Base-by-base conservation (phyloP, 2,113 vertebrate species). In the Larimichthys crocea region DNA sequence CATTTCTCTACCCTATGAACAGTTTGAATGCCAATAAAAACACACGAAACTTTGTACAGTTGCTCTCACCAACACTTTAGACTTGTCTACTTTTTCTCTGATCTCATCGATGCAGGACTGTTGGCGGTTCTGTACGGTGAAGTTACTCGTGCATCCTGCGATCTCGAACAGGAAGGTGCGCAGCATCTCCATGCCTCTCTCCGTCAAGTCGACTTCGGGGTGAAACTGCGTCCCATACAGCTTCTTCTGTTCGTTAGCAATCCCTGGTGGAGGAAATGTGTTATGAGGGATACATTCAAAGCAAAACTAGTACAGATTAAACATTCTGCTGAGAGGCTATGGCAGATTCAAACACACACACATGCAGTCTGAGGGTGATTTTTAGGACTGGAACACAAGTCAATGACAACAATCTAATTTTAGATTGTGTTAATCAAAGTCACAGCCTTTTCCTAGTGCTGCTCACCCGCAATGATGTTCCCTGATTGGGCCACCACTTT, bases 181-280 rank as follows among this genome's bases (percentile, higher is more conserved):
- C 92, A 99, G 93, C 94, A 99, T 99, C 79, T 96, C 95, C 87
- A 96, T 98, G 29, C 98, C 98, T 16, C 97, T 95, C 92, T 98
- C 97, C 0, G 98, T 99, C 40, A 99, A 95, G 91, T 99, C 98
- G 5, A 99, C 98, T 91, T 99, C 98, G 0, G 98, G 98, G 82
- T 99, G 98, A 92, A 99, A 99, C 89, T 99, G 98, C 0, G 95
- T 98, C 56, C 98, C 98, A 0, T 98, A 99, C 22, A 99, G 94
- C 42, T 99, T 99, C 90, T 99, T 99, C 52, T 98, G 97, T 82
- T 99, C 98, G 1, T 99, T 99, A 64, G 98, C 97, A 80, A 99
- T 99, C 56, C 96, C 98, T 99, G 53, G 40, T 11, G 50, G 12
- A 17, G 12, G 50, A 70, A 67, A 60, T 11, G 67, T n/a, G 6